A percentile compares a stretch with the other conserved stretches of the same genome.
phyloP scores from a whole-genome alignment of 37 sponge, comb jelly and placozoan species.

The Ephydatia muelleri region DNA sequence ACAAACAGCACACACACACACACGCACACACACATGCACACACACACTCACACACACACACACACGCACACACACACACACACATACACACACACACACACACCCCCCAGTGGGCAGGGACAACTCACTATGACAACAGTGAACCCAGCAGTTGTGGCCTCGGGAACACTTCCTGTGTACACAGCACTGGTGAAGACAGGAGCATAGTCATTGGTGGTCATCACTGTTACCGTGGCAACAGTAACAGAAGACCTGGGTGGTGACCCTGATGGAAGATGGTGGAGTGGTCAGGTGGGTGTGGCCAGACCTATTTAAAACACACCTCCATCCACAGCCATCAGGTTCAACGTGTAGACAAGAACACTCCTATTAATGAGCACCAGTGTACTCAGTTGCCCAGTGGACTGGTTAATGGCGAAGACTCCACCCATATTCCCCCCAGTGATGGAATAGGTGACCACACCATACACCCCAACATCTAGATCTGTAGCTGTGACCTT shows the following conservation, averaged over 20 bases:
- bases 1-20: no score
- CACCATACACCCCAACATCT: conserved; percentile 35
- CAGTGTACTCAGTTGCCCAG: not conserved
- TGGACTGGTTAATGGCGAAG: conserved; percentile 16
- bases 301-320: not conserved
- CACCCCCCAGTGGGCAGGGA: not conserved
- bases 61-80: conserved; percentile 9
- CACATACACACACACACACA: not conserved
- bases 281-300: not conserved
- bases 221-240: conserved; percentile 15
- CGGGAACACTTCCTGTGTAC: conserved; percentile 5
- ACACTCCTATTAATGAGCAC: not conserved
- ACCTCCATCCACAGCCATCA: not conserved
- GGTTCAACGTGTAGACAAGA: not conserved
- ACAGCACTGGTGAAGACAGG: conserved; percentile 6
- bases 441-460: conserved; percentile 22
- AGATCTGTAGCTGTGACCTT: conserved; percentile 50
- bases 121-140: not conserved
- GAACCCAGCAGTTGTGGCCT: conserved; percentile 5
- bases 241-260: not conserved
- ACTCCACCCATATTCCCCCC: not conserved
- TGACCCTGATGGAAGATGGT: not conserved
- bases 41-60: conserved; percentile 21
- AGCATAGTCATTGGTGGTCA: conserved; percentile 22
- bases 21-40: conserved; percentile 1